These are phyloP conservation scores for Campoletis raptor DNA, from an alignment of 2,888 invertebrate genomes.

Conservation along the genomic window DNA sequence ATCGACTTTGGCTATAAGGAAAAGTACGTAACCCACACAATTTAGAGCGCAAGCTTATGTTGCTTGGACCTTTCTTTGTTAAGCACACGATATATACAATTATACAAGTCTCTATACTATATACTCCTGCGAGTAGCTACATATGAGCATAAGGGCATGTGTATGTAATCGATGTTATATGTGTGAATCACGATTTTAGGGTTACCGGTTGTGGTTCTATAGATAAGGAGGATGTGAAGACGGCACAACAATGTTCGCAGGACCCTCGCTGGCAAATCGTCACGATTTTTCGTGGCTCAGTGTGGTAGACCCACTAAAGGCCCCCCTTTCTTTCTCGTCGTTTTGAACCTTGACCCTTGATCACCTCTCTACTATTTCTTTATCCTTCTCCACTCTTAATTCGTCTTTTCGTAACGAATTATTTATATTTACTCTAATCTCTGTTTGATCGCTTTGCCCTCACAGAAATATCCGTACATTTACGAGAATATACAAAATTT, in stretches of 20 bases:
- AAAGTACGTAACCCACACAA: not conserved
- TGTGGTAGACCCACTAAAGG: slow-evolving; percentile 58
- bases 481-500: not conserved
- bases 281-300: slow-evolving; percentile 74
- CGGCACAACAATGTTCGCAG: slow-evolving; percentile 53
- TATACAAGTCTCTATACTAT: not conserved
- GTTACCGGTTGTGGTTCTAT: slow-evolving; percentile 61
- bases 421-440: not conserved
- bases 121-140: not conserved
- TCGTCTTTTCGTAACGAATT: slow-evolving; percentile 34
- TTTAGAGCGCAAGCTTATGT: not conserved
- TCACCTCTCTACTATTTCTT: slow-evolving; percentile 41
- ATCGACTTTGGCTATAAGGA: not conserved
- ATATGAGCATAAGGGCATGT: not conserved
- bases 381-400: slow-evolving; percentile 20
- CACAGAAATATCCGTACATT: not conserved
- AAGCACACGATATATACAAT: not conserved
- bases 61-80: not conserved
- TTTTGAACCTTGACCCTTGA: slow-evolving; percentile 52
- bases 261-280: slow-evolving; percentile 73
- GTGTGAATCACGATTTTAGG: slow-evolving; percentile 76
- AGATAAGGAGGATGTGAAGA: slow-evolving; percentile 66
- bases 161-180: slow-evolving; percentile 60
- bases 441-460: not conserved
- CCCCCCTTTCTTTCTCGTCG: slow-evolving; percentile 30